Conservation (phyloP, 92 coral and sea anemone genomes). For the Palythoa grandiflora region DNA sequence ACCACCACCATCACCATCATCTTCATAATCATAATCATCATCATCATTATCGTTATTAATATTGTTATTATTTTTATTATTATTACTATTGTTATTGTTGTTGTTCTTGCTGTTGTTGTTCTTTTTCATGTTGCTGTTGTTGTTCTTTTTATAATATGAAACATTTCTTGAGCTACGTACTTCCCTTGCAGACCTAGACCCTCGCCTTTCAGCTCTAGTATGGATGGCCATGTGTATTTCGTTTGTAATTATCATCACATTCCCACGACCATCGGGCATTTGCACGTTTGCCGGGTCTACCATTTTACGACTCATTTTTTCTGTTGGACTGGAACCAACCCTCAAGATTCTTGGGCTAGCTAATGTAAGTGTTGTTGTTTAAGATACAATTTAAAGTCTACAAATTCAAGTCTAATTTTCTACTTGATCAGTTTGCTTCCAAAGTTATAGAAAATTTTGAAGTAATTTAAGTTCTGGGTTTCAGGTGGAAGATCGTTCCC, state of each 20-base stretch:
- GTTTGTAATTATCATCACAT: conserved; percentile 83
- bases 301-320: conserved; percentile 91
- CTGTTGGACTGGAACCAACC: conserved; percentile 96
- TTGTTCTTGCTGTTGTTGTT: no score
- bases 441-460: no score
- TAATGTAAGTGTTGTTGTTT: conserved; percentile 74
- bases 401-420: neutral
- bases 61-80: no score
- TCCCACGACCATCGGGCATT: conserved; percentile 98
- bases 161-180: neutral
- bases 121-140: no score
- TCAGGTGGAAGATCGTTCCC: no score
- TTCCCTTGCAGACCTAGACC: conserved; percentile 85
- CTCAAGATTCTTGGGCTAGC: conserved; percentile 89
- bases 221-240: conserved; percentile 99
- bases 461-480: no score
- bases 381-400: neutral
- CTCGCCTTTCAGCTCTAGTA: conserved; percentile 92
- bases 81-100: no score
- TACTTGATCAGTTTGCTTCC: no score
- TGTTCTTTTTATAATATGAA: no score
- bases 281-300: conserved; percentile 95
- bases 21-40: no score
- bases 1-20: no score
- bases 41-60: no score